A percentile compares a stretch with the other conserved stretches of the same genome.
phyloP scores from a whole-genome alignment of 2,888 invertebrate genomes.

The Penaeus monodon region DNA sequence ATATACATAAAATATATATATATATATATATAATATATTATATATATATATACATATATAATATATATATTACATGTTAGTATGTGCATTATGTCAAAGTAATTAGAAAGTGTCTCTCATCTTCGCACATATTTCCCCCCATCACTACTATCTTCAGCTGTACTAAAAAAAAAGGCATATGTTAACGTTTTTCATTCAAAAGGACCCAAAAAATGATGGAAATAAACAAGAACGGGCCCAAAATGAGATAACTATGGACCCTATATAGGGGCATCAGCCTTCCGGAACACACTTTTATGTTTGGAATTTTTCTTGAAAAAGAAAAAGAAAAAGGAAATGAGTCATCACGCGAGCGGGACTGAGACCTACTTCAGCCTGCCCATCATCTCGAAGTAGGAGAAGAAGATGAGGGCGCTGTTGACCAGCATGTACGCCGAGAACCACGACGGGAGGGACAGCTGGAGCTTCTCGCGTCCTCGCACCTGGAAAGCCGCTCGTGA shows the following conservation, averaged over 20 bases:
- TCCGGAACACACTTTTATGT: too few relatives aligned
- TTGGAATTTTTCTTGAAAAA: background rate
- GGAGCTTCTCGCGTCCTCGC: too few relatives aligned
- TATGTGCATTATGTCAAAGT: too few relatives aligned
- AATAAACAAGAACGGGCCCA: background rate
- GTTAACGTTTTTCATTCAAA: too few relatives aligned
- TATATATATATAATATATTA: too few relatives aligned
- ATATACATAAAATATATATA: too few relatives aligned
- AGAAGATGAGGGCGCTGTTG: constrained; percentile 15
- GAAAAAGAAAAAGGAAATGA: background rate
- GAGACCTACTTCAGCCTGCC: background rate
- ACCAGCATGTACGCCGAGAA: background rate
- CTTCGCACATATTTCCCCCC: too few relatives aligned
- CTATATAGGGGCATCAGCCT: background rate
- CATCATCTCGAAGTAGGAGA: constrained; percentile 17
- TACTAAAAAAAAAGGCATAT: too few relatives aligned
- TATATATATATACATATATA: too few relatives aligned
- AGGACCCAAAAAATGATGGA: background rate
- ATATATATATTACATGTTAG: too few relatives aligned
- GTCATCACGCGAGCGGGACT: background rate
- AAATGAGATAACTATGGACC: background rate
- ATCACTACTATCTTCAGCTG: too few relatives aligned
- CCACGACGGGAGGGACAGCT: background rate
- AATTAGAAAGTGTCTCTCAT: too few relatives aligned
- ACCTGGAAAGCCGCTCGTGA: background rate